Percentiles rank a stretch among this genome's conserved stretches.
Evolutionary conservation across 2,888 invertebrate species (phyloP).

Genomic region (Orgyia antiqua): DNA sequence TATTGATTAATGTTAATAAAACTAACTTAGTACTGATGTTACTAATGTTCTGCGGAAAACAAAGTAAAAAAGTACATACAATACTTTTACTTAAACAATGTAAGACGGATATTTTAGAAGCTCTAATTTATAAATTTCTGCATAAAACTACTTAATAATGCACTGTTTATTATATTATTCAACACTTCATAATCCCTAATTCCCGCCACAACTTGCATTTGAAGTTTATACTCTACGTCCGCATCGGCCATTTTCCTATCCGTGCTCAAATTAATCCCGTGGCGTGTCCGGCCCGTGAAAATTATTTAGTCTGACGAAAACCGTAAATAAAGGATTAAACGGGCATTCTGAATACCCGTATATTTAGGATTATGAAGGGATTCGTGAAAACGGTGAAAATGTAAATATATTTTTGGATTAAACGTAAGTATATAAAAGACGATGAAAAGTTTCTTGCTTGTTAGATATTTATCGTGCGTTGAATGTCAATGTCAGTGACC

Average conservation of each 20-base stretch:
- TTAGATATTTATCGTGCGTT: constrained; percentile 29
- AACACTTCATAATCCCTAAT: constrained; percentile 45
- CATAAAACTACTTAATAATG: too few species aligned
- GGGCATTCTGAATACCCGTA: constrained; percentile 55
- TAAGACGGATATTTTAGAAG: too few species aligned
- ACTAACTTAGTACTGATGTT: too few species aligned
- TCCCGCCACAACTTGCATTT: constrained; percentile 41
- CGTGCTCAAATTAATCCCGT: constrained; percentile 60
- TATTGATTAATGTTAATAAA: too few species aligned
- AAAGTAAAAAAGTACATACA: too few species aligned
- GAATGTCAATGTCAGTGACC: constrained; percentile 51
- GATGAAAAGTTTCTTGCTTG: constrained; percentile 37
- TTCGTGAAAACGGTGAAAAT: neutral
- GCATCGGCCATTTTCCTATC: constrained; percentile 51
- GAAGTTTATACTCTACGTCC: constrained; percentile 23
- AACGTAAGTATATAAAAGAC: constrained; percentile 39
- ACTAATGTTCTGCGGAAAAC: too few species aligned
- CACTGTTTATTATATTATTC: constrained; percentile 36
- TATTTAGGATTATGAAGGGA: constrained; percentile 52
- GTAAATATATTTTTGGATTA: constrained; percentile 50
- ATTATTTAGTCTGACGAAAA: constrained; percentile 63
- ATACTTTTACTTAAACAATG: too few species aligned
- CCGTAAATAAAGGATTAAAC: constrained; percentile 60
- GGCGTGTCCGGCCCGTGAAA: constrained; percentile 52
- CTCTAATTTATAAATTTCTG: too few species aligned